Percentiles rank a stretch among this genome's conserved stretches.
These are phyloP conservation scores for Pionites leucogaster DNA, from an alignment of 2,113 vertebrate genomes.

Conservation along the genomic window DNA sequence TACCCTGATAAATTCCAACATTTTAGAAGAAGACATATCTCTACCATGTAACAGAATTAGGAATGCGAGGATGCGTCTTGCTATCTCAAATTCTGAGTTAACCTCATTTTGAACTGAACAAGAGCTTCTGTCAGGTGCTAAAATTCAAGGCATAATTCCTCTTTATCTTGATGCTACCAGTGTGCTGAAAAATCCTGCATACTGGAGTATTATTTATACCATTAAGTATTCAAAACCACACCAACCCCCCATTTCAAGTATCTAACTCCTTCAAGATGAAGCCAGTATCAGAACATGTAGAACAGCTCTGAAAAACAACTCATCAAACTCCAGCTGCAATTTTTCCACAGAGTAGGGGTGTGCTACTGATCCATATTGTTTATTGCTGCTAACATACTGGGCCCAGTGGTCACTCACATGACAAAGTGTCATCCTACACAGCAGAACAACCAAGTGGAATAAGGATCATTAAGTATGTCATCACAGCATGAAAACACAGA, in stretches of 20 bases:
- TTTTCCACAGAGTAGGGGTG: constrained; percentile 88
- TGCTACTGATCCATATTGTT: constrained; percentile 44
- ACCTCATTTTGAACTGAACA: background rate
- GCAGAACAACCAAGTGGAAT: background rate
- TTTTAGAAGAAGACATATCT: background rate
- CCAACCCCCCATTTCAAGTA: background rate
- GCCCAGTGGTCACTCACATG: constrained; percentile 98
- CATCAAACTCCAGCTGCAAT: constrained; percentile 93
- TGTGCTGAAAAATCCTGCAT: background rate
- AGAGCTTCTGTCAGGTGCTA: background rate
- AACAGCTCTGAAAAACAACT: constrained; percentile 91
- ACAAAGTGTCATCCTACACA: constrained; percentile 87
- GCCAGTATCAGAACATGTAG: constrained; percentile 81
- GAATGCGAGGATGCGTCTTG: background rate
- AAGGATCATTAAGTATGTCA: background rate
- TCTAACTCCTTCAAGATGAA: background rate
- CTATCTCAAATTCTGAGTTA: background rate
- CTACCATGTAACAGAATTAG: background rate
- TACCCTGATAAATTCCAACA: background rate
- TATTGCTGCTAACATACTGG: constrained; percentile 79
- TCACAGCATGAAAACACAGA: background rate
- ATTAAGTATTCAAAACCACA: background rate
- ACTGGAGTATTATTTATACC: background rate
- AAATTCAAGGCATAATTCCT: background rate
- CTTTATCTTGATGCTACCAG: background rate